These are phyloP conservation scores for Corbicula japonica DNA, from an alignment of 2,888 invertebrate species.

Conservation along the genomic window DNA sequence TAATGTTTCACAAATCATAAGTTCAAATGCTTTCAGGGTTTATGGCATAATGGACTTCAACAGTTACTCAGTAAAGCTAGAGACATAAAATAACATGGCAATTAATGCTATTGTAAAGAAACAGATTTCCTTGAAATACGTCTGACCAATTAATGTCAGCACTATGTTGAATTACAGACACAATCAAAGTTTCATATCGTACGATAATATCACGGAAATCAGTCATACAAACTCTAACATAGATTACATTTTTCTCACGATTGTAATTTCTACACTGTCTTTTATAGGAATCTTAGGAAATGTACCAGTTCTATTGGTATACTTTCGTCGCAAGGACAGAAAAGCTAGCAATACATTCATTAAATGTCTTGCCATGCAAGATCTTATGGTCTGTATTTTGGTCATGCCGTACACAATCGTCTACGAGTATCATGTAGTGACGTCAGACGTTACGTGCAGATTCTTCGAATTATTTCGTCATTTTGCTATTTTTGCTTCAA, in stretches of 20 bases:
- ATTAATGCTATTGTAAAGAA: too few relatives aligned
- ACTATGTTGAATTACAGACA: too few relatives aligned
- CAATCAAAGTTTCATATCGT: too few relatives aligned
- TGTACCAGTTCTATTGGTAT: slow-evolving; percentile 75
- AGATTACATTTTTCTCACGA: not conserved
- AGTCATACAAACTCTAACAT: not conserved
- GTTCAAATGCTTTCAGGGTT: too few relatives aligned
- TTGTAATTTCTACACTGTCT: slow-evolving; percentile 66
- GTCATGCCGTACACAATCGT: slow-evolving; percentile 78
- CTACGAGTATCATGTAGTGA: slow-evolving; percentile 75
- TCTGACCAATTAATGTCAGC: too few relatives aligned
- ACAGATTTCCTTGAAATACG: too few relatives aligned
- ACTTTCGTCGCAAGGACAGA: slow-evolving; percentile 67
- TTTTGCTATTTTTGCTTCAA: slow-evolving; percentile 70
- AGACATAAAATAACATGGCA: too few relatives aligned
- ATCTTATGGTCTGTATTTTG: slow-evolving; percentile 72
- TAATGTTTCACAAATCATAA: too few relatives aligned
- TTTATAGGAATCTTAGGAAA: slow-evolving; percentile 74
- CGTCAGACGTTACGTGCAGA: slow-evolving; percentile 71
- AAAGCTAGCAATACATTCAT: slow-evolving; percentile 78
- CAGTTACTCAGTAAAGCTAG: too few relatives aligned
- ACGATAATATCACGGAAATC: too few relatives aligned
- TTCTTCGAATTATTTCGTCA: slow-evolving; percentile 75
- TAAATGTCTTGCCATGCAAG: slow-evolving; percentile 73
- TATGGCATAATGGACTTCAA: too few relatives aligned